phyloP scores from a whole-genome alignment of 2,888 invertebrate genomes.

The Cactoblastis cactorum region DNA sequence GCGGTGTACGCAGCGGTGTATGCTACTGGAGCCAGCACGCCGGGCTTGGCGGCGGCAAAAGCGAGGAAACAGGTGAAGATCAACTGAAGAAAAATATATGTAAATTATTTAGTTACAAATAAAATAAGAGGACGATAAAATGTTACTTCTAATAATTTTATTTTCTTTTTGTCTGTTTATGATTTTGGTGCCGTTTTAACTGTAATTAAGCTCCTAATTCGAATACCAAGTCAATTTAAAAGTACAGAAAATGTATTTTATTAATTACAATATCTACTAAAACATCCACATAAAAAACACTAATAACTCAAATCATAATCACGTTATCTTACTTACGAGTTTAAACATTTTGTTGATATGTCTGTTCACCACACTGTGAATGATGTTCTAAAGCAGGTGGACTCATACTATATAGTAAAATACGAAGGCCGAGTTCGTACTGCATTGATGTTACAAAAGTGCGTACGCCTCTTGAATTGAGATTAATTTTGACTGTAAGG shows the following conservation, averaged over 20 bases:
- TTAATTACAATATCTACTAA: too few species aligned
- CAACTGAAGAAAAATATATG: slow-evolving; percentile 46
- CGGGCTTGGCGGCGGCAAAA: slow-evolving; percentile 65
- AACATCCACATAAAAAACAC: too few species aligned
- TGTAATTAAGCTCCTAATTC: too few species aligned
- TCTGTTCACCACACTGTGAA: slow-evolving; percentile 29
- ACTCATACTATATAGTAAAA: slow-evolving; percentile 32
- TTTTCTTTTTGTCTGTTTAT: too few species aligned
- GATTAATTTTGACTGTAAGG: slow-evolving; percentile 17
- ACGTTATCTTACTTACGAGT: slow-evolving; percentile 33
- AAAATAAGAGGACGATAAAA: too few species aligned
- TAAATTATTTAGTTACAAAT: neutral
- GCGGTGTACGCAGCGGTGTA: slow-evolving; percentile 51
- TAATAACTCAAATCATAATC: too few species aligned
- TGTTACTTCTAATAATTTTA: too few species aligned
- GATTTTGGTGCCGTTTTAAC: too few species aligned
- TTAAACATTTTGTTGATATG: slow-evolving; percentile 41
- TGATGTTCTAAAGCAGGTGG: slow-evolving; percentile 25
- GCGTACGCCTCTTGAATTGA: slow-evolving; percentile 28
- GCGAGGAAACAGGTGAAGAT: slow-evolving; percentile 71
- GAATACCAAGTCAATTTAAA: too few species aligned
- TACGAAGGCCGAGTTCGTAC: slow-evolving; percentile 31
- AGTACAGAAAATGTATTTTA: too few species aligned
- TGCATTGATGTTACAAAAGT: slow-evolving; percentile 21
- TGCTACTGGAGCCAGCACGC: slow-evolving; percentile 44